phyloP scores from a whole-genome alignment of 2,113 vertebrate species.

The Danionella cerebrum region DNA sequence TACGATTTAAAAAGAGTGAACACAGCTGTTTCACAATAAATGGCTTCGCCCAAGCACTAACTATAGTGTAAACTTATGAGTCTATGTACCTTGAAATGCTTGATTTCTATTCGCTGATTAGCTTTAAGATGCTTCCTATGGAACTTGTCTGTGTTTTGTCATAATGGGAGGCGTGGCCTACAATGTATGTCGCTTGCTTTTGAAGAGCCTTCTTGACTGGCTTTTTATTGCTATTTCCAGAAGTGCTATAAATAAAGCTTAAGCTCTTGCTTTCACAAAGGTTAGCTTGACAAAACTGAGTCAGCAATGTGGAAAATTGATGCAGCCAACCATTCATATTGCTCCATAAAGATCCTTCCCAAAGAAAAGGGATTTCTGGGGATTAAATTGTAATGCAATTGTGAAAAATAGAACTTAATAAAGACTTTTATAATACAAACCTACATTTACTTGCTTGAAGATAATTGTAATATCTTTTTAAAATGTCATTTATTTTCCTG shows the following conservation, averaged over 20 bases:
- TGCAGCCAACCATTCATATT: background rate
- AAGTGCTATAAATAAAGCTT: background rate
- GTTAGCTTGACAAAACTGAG: background rate
- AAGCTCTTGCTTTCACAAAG: background rate
- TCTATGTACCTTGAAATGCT: no score
- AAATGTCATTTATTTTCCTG: conserved; percentile 12
- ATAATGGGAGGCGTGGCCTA: no score
- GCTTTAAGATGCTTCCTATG: no score
- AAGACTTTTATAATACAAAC: background rate
- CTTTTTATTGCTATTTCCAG: background rate
- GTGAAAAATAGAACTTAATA: background rate
- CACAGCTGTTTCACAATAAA: no score
- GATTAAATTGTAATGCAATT: background rate
- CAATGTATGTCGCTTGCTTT: no score
- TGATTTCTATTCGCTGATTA: no score
- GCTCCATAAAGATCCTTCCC: background rate
- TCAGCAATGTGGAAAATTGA: background rate
- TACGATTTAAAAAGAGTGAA: no score
- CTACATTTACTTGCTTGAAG: background rate
- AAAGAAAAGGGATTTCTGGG: background rate
- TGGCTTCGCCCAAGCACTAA: no score
- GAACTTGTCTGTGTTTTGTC: no score
- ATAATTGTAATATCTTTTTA: background rate
- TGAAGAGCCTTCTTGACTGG: background rate
- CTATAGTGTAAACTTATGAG: no score